Evolutionary conservation across 2,113 vertebrate genomes (phyloP).

Genomic region (Forbesichthys papilliferus): DNA sequence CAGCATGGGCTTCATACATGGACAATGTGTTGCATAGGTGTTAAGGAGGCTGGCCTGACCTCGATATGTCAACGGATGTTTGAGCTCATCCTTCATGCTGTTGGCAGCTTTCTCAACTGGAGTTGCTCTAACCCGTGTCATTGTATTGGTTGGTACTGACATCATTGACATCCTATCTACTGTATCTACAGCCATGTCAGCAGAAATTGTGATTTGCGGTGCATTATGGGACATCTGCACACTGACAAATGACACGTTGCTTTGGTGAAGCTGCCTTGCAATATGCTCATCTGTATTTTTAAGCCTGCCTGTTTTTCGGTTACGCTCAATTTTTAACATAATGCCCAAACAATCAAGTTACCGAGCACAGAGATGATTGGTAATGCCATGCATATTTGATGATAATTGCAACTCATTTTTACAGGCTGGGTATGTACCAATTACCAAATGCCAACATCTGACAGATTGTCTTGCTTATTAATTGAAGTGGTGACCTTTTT

Average conservation of each 20-base stretch:
- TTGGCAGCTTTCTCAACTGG: background rate
- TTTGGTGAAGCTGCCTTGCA: too few species aligned
- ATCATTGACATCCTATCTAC: too few species aligned
- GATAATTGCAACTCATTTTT: conserved; percentile 40
- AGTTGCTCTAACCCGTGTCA: background rate
- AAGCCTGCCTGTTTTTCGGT: too few species aligned
- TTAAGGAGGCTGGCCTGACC: too few species aligned
- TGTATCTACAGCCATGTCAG: background rate
- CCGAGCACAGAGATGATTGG: conserved; percentile 25
- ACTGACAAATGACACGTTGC: background rate
- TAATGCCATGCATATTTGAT: conserved; percentile 49
- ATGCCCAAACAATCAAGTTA: too few species aligned
- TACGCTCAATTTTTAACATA: background rate
- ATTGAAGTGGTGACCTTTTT: background rate
- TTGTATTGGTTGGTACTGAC: too few species aligned
- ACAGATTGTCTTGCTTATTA: conserved; percentile 20
- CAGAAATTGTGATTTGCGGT: background rate
- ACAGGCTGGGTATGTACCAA: conserved; percentile 6
- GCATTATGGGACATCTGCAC: background rate
- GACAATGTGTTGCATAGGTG: too few species aligned
- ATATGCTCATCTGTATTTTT: too few species aligned
- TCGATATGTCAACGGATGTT: too few species aligned
- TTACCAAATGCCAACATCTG: conserved; percentile 2
- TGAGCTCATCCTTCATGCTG: too few species aligned
- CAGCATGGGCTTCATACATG: too few species aligned